These are phyloP conservation scores for Platycheirus albimanus DNA, from an alignment of 2,888 invertebrate genomes.

Conservation along the genomic window DNA sequence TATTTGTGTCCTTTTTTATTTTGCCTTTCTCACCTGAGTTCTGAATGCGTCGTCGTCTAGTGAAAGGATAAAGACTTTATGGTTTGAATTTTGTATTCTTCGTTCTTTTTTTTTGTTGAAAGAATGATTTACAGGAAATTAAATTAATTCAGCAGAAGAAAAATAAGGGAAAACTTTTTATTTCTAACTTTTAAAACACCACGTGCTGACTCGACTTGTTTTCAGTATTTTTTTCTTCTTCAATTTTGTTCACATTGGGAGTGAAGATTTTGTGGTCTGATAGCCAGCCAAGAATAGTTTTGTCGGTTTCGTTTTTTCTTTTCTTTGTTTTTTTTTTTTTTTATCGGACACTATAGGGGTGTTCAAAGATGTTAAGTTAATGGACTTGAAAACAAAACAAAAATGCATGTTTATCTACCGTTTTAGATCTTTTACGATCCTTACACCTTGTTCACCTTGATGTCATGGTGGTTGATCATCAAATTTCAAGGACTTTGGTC, in stretches of 20 bases:
- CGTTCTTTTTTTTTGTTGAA: constrained; percentile 20
- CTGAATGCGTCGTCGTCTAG: constrained; percentile 19
- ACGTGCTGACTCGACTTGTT: constrained; percentile 48
- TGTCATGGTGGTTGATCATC: constrained; percentile 41
- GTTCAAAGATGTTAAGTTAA: constrained; percentile 60
- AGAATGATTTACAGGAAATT: constrained; percentile 68
- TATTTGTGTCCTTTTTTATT: neutral
- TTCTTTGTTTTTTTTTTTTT: constrained; percentile 7
- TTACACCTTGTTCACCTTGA: constrained; percentile 37
- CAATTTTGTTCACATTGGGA: constrained; percentile 33
- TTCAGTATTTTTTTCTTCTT: too few relatives aligned
- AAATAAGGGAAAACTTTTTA: constrained; percentile 56
- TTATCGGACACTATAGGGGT: constrained; percentile 10
- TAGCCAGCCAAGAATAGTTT: constrained; percentile 55
- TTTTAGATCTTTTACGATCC: constrained; percentile 51
- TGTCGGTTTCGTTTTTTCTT: constrained; percentile 31
- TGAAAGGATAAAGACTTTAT: constrained; percentile 31
- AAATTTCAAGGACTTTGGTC: constrained; percentile 52
- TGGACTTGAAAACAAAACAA: constrained; percentile 29
- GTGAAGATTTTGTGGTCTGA: constrained; percentile 65
- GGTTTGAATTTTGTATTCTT: constrained; percentile 41
- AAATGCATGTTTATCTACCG: constrained; percentile 29
- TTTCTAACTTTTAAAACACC: constrained; percentile 60
- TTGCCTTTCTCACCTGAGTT: constrained; percentile 39
- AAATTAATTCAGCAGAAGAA: constrained; percentile 65